A percentile compares a stretch with the other conserved stretches of the same genome.
Conservation (phyloP, 2,797 vertebrate species). For the Siniperca scherzeri region DNA sequence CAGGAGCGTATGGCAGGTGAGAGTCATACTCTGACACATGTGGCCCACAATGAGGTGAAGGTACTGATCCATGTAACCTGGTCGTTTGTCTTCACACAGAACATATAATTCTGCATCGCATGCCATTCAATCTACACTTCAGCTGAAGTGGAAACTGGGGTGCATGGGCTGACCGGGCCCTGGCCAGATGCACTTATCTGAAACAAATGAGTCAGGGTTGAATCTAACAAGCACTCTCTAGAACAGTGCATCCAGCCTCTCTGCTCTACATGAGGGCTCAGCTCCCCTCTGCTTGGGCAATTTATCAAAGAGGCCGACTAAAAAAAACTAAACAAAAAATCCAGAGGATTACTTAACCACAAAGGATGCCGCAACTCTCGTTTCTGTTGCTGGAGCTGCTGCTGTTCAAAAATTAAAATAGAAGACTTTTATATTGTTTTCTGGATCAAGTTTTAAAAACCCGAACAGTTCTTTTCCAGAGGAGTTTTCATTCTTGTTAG, state of each 20-base stretch:
- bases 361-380: constrained; percentile 35
- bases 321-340: constrained; percentile 20
- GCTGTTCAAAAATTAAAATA: constrained; percentile 32
- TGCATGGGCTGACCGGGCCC: constrained; percentile 17
- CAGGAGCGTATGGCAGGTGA: background rate
- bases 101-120: constrained; percentile 32
- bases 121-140: constrained; percentile 49
- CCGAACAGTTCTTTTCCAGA: constrained; percentile 11
- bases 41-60: constrained; percentile 5
- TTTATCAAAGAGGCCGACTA: constrained; percentile 68
- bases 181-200: constrained; percentile 61
- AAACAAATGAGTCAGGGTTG: constrained; percentile 67
- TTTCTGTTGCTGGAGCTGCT: constrained; percentile 19
- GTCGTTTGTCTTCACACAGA: constrained; percentile 33
- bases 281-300: constrained; percentile 59
- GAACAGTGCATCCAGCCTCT: constrained; percentile 55
- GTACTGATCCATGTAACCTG: constrained; percentile 18
- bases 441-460: constrained; percentile 15
- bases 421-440: constrained; percentile 33
- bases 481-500: constrained; percentile 33
- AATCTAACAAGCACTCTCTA: constrained; percentile 68
- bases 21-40: constrained; percentile 17
- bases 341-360: constrained; percentile 50
- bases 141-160: constrained; percentile 48
- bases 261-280: constrained; percentile 67